Evolutionary conservation across 2,113 vertebrate genomes (phyloP).

Genomic region (Crotophaga sulcirostris): DNA sequence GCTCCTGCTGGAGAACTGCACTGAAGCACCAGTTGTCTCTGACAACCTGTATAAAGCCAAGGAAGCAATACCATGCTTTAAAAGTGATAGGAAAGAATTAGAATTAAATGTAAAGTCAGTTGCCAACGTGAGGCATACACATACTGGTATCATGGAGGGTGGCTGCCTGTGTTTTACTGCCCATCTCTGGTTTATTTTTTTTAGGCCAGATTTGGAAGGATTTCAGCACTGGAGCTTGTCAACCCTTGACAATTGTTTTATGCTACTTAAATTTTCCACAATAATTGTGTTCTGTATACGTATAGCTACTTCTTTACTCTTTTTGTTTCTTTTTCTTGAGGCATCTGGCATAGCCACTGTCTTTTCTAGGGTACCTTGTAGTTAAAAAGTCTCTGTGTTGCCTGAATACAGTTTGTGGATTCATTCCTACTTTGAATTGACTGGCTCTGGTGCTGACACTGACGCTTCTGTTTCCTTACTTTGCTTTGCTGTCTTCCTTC

Average conservation of each 20-base stretch:
- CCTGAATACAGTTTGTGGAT: neutral
- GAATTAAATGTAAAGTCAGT: neutral
- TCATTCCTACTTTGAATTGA: neutral
- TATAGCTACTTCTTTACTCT: neutral
- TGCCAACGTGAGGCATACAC: neutral
- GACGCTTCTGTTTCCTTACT: neutral
- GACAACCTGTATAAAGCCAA: neutral
- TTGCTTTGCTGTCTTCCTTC: neutral
- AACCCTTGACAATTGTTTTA: neutral
- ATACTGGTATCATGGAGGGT: neutral
- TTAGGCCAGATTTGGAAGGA: neutral
- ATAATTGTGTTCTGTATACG: neutral
- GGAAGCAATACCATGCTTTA: neutral
- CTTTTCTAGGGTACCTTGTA: neutral
- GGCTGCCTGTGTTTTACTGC: neutral
- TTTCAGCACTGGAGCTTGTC: neutral
- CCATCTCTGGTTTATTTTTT: neutral
- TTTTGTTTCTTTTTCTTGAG: neutral
- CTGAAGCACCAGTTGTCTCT: neutral
- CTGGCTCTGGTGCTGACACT: rapidly evolving
- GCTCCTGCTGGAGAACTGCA: neutral
- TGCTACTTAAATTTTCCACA: neutral
- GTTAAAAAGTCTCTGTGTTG: neutral
- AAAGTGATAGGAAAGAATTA: neutral
- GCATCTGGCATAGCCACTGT: neutral